These are phyloP conservation scores for Adela reaumurella DNA, from an alignment of 2,888 invertebrate genomes.

Conservation along the genomic window DNA sequence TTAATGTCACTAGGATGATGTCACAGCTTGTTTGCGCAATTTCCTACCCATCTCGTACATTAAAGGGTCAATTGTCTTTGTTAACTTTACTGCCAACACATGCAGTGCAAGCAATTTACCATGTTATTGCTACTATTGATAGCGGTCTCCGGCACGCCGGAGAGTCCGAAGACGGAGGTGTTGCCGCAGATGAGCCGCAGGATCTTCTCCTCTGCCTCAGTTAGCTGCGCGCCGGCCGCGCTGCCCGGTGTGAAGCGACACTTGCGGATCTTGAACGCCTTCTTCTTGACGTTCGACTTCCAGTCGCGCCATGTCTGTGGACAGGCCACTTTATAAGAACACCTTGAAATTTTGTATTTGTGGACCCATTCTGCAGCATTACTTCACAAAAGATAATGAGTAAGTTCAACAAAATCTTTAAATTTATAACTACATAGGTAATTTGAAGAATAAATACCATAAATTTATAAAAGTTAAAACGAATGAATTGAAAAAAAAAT, in stretches of 20 bases:
- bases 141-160: slow-evolving; percentile 30
- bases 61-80: too few relatives aligned
- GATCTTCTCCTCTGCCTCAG: slow-evolving; percentile 31
- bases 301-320: slow-evolving; percentile 32
- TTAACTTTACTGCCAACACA: too few relatives aligned
- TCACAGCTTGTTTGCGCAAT: too few relatives aligned
- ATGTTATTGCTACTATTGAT: slow-evolving; percentile 18
- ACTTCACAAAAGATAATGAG: too few relatives aligned
- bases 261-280: slow-evolving; percentile 32
- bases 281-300: slow-evolving; percentile 37
- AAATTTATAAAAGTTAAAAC: too few relatives aligned
- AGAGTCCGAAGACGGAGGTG: slow-evolving; percentile 27
- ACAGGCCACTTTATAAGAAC: neutral
- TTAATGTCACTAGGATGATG: too few relatives aligned
- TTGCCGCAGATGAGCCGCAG: slow-evolving; percentile 28
- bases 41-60: too few relatives aligned
- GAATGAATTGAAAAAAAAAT: too few relatives aligned
- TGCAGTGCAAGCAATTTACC: too few relatives aligned
- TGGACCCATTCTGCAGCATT: too few relatives aligned
- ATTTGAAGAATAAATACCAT: too few relatives aligned
- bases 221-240: slow-evolving; percentile 24
- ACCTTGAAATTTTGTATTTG: too few relatives aligned
- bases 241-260: slow-evolving; percentile 28
- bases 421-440: neutral
- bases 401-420: neutral